Evolutionary conservation across 2,888 invertebrate genomes (phyloP).

Genomic region (Meandrusa payeni): DNA sequence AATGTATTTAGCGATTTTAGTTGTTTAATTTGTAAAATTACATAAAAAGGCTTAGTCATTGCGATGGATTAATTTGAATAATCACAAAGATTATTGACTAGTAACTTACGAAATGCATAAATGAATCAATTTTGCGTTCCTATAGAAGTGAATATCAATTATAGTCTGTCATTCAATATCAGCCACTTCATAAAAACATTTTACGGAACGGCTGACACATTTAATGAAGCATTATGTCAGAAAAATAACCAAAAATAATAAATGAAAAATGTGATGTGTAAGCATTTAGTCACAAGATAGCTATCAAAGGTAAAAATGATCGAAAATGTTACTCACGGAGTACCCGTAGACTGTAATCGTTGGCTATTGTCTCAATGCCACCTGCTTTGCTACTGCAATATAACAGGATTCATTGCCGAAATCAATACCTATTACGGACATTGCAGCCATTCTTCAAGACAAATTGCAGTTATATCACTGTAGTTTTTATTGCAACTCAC

Average conservation of each 20-base stretch:
- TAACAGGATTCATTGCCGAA: constrained; percentile 99
- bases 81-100: no score
- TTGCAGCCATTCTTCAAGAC: constrained; percentile 83
- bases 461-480: constrained; percentile 37
- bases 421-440: constrained; percentile 99
- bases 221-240: constrained; percentile 8
- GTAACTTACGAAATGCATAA: no score
- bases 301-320: constrained; percentile 24
- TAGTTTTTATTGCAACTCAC: constrained; percentile 38
- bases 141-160: no score
- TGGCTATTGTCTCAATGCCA: constrained; percentile 99
- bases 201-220: constrained; percentile 10
- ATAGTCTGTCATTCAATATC: no score
- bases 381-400: constrained; percentile 98
- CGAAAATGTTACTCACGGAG: constrained; percentile 92
- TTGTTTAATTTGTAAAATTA: neutral
- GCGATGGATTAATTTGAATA: constrained; percentile 5
- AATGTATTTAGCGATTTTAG: no score
- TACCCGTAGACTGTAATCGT: constrained; percentile 98
- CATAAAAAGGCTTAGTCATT: constrained; percentile 23
- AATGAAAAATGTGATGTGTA: constrained; percentile 5
- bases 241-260: constrained; percentile 15
- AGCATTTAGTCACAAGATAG: constrained; percentile 4
- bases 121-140: no score
- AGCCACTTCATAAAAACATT: no score